These are phyloP conservation scores for Allacma fusca DNA, from an alignment of 2,888 invertebrate species.

Conservation along the genomic window DNA sequence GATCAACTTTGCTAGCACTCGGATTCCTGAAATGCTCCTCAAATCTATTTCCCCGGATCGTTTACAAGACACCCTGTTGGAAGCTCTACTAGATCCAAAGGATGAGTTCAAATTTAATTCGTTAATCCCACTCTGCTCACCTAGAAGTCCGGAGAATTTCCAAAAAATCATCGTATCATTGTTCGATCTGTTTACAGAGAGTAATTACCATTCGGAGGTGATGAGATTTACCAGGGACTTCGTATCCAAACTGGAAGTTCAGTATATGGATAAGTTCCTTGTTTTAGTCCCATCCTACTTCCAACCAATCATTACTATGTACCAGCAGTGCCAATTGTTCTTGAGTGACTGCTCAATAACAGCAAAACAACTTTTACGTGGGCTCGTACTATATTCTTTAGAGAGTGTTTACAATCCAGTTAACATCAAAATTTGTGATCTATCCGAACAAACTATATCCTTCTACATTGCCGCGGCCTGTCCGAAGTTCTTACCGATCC, in stretches of 20 bases:
- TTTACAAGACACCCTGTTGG: background rate
- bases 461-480: conserved; percentile 18
- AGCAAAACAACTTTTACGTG: background rate
- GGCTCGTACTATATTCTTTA: background rate
- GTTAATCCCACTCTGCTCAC: background rate
- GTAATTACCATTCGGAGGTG: background rate
- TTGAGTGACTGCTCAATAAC: background rate
- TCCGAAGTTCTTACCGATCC: background rate
- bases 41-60: background rate
- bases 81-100: background rate
- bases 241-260: background rate
- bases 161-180: background rate
- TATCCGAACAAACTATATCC: background rate
- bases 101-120: background rate
- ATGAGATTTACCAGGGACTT: conserved; percentile 1
- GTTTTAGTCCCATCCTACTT: background rate
- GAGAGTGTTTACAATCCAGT: background rate
- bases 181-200: background rate
- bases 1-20: background rate
- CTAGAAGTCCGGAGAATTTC: background rate
- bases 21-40: background rate
- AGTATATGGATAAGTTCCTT: too few relatives aligned
- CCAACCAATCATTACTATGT: background rate
- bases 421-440: background rate
- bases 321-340: background rate